Evolutionary conservation across 2,113 vertebrate genomes (phyloP).

Genomic region (Scomber scombrus): DNA sequence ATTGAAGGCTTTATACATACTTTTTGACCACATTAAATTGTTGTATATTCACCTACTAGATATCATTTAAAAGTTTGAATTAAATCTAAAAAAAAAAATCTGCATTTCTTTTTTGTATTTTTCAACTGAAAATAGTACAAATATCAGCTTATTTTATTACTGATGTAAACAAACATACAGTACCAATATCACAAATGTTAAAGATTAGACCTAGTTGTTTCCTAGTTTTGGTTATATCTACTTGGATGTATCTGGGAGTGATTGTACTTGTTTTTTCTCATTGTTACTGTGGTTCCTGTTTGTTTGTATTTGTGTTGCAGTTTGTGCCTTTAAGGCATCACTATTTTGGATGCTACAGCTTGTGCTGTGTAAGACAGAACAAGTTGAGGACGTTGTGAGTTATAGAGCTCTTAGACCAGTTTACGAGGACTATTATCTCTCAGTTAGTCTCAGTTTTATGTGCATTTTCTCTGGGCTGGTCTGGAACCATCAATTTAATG

Average conservation of each 20-base stretch:
- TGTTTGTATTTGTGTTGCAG: conserved; percentile 47
- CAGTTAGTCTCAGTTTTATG: conserved; percentile 89
- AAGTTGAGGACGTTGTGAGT: conserved; percentile 78
- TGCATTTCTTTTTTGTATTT: neutral
- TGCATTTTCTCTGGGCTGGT: conserved; percentile 88
- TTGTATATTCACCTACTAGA: neutral
- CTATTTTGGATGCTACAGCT: conserved; percentile 74
- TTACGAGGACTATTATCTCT: conserved; percentile 88
- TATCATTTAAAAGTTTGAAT: neutral
- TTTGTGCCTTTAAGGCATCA: conserved; percentile 53
- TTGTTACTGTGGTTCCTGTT: neutral
- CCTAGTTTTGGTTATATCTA: neutral
- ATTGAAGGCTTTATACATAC: neutral
- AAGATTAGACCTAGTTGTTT: neutral
- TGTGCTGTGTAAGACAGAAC: conserved; percentile 72
- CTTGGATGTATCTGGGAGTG: neutral
- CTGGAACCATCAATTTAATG: conserved; percentile 89
- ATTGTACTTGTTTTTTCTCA: neutral
- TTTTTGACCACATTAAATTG: neutral
- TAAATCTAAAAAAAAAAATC: neutral
- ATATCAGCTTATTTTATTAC: too few relatives aligned
- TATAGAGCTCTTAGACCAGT: conserved; percentile 83
- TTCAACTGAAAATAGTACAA: neutral
- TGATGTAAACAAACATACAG: too few relatives aligned
- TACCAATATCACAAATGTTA: neutral